These are phyloP conservation scores for Macrochelys suwanniensis DNA, from an alignment of 2,797 vertebrate species.

Conservation along the genomic window DNA sequence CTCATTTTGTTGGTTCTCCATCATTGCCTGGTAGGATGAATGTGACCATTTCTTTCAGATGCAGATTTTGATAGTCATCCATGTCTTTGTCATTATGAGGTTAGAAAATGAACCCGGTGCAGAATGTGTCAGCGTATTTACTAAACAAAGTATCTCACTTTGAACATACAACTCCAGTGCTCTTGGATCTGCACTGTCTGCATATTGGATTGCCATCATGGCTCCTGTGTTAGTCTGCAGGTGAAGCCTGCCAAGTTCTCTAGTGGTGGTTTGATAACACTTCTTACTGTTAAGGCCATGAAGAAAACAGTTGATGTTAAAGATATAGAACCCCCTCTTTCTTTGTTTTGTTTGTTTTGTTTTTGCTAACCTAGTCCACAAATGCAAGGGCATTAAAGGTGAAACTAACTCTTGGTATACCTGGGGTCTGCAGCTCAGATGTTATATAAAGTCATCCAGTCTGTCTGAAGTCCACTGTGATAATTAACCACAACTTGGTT, in stretches of 20 bases:
- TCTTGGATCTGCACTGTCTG: background rate
- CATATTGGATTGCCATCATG: background rate
- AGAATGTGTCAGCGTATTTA: no score
- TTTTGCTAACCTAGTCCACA: background rate
- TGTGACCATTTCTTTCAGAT: rapidly evolving
- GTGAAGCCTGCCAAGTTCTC: background rate
- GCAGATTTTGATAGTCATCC: no score
- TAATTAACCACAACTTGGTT: background rate
- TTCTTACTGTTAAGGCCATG: background rate
- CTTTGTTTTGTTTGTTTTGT: background rate
- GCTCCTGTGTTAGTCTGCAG: background rate
- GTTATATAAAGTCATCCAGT: background rate
- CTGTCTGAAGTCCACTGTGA: no score
- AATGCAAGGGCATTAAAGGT: background rate
- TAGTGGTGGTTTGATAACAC: background rate
- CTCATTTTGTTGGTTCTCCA: rapidly evolving
- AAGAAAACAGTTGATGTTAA: background rate
- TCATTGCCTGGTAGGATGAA: background rate
- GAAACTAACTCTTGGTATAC: background rate
- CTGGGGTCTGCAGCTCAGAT: background rate
- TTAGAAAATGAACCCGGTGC: no score
- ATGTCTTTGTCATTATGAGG: no score
- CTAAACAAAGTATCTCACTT: background rate
- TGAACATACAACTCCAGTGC: background rate
- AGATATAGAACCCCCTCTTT: background rate